Conservation (phyloP, 2,113 vertebrate species). For the Garra rufa region DNA sequence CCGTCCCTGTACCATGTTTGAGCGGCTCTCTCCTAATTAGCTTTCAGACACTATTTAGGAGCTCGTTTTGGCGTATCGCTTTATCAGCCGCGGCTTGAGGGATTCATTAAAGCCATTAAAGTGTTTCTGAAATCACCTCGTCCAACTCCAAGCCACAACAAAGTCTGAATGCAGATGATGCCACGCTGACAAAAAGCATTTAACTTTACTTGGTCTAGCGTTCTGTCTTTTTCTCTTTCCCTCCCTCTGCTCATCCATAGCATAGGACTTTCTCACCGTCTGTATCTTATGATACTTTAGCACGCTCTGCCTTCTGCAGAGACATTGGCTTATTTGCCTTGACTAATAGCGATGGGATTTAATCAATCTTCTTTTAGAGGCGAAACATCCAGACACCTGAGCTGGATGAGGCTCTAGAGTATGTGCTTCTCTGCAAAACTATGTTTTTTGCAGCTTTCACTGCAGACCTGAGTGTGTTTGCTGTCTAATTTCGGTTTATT, state of each 20-base stretch:
- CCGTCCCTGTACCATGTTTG: not conserved
- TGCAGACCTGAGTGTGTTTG: conserved; percentile 36
- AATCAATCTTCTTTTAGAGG: conserved; percentile 29
- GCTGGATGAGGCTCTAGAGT: not conserved
- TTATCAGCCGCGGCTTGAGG: conserved; percentile 59
- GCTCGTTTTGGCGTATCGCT: conserved; percentile 20
- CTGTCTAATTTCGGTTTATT: not conserved
- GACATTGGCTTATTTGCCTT: not conserved
- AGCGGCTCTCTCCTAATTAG: conserved; percentile 64
- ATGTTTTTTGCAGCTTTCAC: not conserved
- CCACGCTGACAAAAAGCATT: conserved; percentile 23
- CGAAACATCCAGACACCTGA: conserved; percentile 16
- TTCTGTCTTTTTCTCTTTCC: not conserved
- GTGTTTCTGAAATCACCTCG: conserved; percentile 28
- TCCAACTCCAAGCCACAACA: not conserved
- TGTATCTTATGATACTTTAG: conserved; percentile 8
- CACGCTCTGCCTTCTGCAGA: not conserved
- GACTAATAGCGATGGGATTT: conserved; percentile 22
- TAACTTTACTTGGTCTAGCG: not conserved
- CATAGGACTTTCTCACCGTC: conserved; percentile 18
- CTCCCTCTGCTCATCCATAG: not conserved
- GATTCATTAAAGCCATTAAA: conserved; percentile 69
- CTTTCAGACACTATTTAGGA: conserved; percentile 72
- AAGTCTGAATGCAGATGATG: conserved; percentile 26
- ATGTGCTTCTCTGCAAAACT: not conserved